Evolutionary conservation across 2,888 invertebrate species (phyloP).

Genomic region (Pomacea canaliculata): DNA sequence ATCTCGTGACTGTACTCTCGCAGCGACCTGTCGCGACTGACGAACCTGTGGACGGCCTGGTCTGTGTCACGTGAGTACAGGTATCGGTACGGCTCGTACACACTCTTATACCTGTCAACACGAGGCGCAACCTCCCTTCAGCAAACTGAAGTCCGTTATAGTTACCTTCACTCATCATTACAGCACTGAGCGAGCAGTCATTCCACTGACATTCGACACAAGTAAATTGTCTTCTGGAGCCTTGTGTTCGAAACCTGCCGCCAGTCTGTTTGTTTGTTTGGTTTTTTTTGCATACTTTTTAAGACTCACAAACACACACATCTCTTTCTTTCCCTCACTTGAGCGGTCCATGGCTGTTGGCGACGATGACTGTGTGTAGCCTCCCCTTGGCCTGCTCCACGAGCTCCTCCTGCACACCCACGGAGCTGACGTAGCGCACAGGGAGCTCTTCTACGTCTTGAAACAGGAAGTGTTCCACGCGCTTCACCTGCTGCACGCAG

Average conservation of each 20-base stretch:
- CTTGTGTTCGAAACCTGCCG: too few relatives aligned
- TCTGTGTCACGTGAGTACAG: conserved; percentile 60
- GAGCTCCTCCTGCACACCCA: conserved; percentile 59
- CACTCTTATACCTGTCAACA: conserved; percentile 55
- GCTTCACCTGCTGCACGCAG: conserved; percentile 58
- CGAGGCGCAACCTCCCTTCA: not conserved
- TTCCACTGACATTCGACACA: too few relatives aligned
- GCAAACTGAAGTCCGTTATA: not conserved
- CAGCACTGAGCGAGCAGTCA: not conserved
- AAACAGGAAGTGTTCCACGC: conserved; percentile 64
- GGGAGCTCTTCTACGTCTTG: conserved; percentile 57
- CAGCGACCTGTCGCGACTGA: conserved; percentile 60
- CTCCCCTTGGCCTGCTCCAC: conserved; percentile 55
- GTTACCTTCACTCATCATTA: not conserved
- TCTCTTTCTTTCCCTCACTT: conserved; percentile 45
- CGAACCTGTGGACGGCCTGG: conserved; percentile 58
- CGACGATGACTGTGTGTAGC: conserved; percentile 54
- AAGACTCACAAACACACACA: too few relatives aligned
- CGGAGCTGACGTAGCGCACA: conserved; percentile 48
- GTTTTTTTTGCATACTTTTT: too few relatives aligned
- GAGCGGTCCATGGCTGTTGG: conserved; percentile 64
- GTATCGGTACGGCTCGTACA: conserved; percentile 63
- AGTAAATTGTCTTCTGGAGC: too few relatives aligned
- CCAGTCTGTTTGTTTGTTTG: too few relatives aligned
- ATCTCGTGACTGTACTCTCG: conserved; percentile 63